A percentile compares a stretch with the other conserved stretches of the same genome.
phyloP scores from a whole-genome alignment of 2,888 invertebrate genomes.

The Torymus auratus region DNA sequence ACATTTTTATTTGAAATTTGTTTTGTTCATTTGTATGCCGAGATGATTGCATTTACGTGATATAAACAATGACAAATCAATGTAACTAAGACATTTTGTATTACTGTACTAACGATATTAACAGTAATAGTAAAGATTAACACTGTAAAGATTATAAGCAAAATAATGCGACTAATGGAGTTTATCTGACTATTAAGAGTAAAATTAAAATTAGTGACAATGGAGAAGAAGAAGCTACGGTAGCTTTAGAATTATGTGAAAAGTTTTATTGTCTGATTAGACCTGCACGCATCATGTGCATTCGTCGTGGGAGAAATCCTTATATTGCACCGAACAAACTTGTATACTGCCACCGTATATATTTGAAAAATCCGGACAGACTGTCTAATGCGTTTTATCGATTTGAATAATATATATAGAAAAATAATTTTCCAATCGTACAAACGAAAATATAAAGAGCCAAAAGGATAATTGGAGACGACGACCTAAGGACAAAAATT shows the following conservation, averaged over 20 bases:
- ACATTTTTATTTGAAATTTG: slow-evolving; percentile 17
- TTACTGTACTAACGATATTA: slow-evolving; percentile 26
- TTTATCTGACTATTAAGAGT: slow-evolving; percentile 31
- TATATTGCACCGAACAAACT: slow-evolving; percentile 53
- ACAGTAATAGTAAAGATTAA: slow-evolving; percentile 22
- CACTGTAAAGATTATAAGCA: slow-evolving; percentile 40
- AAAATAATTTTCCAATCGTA: slow-evolving; percentile 12
- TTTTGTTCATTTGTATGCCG: slow-evolving; percentile 23
- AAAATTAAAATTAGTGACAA: slow-evolving; percentile 31
- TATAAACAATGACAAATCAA: slow-evolving; percentile 35
- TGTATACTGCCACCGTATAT: slow-evolving; percentile 30
- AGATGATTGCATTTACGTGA: slow-evolving; percentile 47
- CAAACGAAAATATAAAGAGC: background rate
- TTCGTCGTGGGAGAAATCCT: slow-evolving; percentile 50
- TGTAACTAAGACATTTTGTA: slow-evolving; percentile 34
- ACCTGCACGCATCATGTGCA: slow-evolving; percentile 44
- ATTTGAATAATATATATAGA: slow-evolving; percentile 2
- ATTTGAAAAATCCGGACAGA: slow-evolving; percentile 19
- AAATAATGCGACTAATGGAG: slow-evolving; percentile 37
- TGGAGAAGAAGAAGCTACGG: slow-evolving; percentile 34
- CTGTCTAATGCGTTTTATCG: slow-evolving; percentile 3
- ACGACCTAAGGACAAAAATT: slow-evolving; percentile 11
- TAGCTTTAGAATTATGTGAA: slow-evolving; percentile 36
- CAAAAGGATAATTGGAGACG: background rate
- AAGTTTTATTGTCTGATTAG: slow-evolving; percentile 48